Percentiles rank a stretch among this genome's conserved stretches.
Evolutionary conservation across 2,113 vertebrate species (phyloP).

Genomic region (Erinaceus europaeus): DNA sequence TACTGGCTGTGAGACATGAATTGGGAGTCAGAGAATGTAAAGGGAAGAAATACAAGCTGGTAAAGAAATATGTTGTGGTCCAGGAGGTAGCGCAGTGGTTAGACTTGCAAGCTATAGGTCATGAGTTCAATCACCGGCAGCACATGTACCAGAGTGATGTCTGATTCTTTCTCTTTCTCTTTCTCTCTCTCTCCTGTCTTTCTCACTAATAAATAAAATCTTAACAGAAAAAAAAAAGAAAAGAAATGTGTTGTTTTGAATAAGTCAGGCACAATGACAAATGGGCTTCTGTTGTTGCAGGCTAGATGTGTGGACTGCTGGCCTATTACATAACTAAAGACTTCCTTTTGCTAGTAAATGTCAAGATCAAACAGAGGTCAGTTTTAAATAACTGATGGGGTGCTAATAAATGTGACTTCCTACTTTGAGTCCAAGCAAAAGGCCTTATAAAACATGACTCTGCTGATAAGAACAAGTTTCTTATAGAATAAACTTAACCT

Average conservation of each 20-base stretch:
- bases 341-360: slow-evolving; percentile 81
- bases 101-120: too few relatives aligned
- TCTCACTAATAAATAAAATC: too few relatives aligned
- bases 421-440: slow-evolving; percentile 51
- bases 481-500: not conserved
- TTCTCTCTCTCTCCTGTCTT: too few relatives aligned
- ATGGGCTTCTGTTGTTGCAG: slow-evolving; percentile 80
- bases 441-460: slow-evolving; percentile 1
- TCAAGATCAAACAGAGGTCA: slow-evolving; percentile 75
- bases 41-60: not conserved
- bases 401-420: slow-evolving; percentile 69
- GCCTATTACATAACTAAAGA: slow-evolving; percentile 79
- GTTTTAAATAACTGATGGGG: slow-evolving; percentile 62
- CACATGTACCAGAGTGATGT: too few relatives aligned
- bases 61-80: slow-evolving; percentile 64
- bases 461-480: not conserved
- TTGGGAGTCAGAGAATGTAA: not conserved
- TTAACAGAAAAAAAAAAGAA: not conserved
- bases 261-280: slow-evolving; percentile 72
- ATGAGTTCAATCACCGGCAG: too few relatives aligned
- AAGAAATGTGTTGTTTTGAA: slow-evolving; percentile 71
- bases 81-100: too few relatives aligned
- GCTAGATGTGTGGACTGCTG: slow-evolving; percentile 63
- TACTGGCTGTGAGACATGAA: not conserved
- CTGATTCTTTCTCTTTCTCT: too few relatives aligned